phyloP scores from a whole-genome alignment of 2,888 invertebrate species.

The Sinotaia quadrata region DNA sequence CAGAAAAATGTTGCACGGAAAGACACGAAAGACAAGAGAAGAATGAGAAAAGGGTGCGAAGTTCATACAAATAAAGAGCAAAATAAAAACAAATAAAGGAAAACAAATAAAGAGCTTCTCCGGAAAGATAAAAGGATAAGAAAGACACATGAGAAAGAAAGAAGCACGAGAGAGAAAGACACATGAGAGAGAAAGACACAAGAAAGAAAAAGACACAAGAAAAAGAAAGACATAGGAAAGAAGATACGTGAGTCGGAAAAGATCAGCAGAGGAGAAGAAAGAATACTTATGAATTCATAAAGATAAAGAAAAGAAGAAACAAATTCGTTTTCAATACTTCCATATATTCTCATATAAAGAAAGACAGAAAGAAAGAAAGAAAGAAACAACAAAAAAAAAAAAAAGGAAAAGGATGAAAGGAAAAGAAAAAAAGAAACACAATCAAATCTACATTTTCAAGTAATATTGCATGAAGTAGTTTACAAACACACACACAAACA shows the following conservation, averaged over 20 bases:
- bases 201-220: neutral
- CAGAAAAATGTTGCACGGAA: too few relatives aligned
- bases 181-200: conserved; percentile 1
- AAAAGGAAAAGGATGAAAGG: neutral
- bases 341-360: too few relatives aligned
- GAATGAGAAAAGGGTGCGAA: conserved; percentile 1
- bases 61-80: neutral
- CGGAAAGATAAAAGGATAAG: neutral
- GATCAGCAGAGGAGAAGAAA: neutral
- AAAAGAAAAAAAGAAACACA: neutral
- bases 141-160: neutral
- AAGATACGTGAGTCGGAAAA: neutral
- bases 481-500: neutral
- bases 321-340: too few relatives aligned
- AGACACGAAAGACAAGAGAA: neutral
- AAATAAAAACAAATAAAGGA: neutral
- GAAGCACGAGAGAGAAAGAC: neutral
- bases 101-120: neutral
- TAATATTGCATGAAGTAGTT: neutral
- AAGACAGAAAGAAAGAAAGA: conserved; percentile 6
- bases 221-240: neutral
- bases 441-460: neutral
- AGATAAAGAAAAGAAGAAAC: too few relatives aligned
- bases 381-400: neutral
- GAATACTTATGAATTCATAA: neutral